These are phyloP conservation scores for Tigriopus californicus DNA, from an alignment of 2,888 invertebrate species.

Conservation along the genomic window DNA sequence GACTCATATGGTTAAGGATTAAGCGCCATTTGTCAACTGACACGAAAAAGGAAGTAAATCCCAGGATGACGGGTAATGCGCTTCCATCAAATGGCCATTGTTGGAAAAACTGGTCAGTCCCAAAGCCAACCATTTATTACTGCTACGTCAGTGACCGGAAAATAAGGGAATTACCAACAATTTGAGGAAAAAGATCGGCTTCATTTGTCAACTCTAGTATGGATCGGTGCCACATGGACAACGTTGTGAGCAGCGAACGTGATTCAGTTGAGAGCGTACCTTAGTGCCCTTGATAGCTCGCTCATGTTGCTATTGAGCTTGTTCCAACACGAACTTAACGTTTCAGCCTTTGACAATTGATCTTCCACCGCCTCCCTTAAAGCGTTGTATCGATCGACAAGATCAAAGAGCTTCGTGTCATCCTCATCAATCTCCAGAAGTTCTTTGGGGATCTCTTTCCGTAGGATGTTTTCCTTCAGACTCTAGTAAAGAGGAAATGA, in stretches of 20 bases:
- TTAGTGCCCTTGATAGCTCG: not conserved
- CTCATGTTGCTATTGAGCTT: slow-evolving; percentile 3
- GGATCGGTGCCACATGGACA: no score
- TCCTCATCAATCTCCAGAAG: not conserved
- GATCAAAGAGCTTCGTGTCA: not conserved
- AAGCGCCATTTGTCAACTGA: not conserved
- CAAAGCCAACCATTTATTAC: no score
- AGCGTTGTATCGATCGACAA: slow-evolving; percentile 7
- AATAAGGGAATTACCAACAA: no score
- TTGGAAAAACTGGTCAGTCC: not conserved
- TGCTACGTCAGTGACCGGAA: not conserved
- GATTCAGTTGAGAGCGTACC: not conserved
- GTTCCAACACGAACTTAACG: slow-evolving; percentile 9
- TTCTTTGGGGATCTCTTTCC: not conserved
- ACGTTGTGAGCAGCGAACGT: no score
- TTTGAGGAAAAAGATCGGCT: no score
- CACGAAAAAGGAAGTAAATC: not conserved
- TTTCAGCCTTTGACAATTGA: slow-evolving; percentile 10
- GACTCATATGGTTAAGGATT: not conserved
- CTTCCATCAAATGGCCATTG: not conserved
- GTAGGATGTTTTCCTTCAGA: not conserved
- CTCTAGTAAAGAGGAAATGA: not conserved
- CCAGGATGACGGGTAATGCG: not conserved
- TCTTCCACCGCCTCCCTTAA: not conserved
- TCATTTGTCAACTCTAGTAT: no score